Conservation (phyloP, 1,140 invertebrate genomes). For the Papilio xuthus region DNA sequence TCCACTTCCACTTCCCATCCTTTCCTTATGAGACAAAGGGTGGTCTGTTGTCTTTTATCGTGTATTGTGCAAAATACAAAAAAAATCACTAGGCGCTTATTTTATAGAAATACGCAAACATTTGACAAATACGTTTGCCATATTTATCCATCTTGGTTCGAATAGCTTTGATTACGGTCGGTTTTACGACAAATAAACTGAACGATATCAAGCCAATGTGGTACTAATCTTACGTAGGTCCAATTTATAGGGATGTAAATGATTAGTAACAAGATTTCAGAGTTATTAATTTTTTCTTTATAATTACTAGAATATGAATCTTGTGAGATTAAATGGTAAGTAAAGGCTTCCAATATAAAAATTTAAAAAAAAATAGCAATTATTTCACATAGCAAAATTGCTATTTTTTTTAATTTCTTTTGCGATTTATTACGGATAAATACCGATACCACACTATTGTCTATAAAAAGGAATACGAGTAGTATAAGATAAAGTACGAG, state of each 20-base stretch:
- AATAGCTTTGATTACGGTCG: conserved; percentile 36
- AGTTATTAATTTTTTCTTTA: background rate
- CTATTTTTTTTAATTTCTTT: background rate
- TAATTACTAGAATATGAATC: background rate
- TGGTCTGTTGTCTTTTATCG: too few relatives aligned
- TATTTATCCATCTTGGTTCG: background rate
- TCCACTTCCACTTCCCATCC: too few relatives aligned
- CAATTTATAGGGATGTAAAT: conserved; percentile 25
- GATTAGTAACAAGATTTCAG: background rate
- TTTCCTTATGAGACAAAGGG: too few relatives aligned
- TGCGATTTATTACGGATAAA: background rate
- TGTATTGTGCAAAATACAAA: background rate
- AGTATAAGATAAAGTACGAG: background rate
- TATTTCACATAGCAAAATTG: background rate
- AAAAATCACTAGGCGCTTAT: background rate
- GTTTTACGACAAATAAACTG: conserved; percentile 55
- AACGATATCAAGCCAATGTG: conserved; percentile 39
- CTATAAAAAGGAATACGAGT: background rate
- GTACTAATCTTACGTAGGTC: conserved; percentile 42
- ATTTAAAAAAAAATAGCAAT: background rate
- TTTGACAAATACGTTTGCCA: conserved; percentile 3
- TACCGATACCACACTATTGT: background rate
- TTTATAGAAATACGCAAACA: background rate
- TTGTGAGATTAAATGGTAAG: background rate
- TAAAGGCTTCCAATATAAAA: background rate